Conservation (phyloP, 2,113 vertebrate genomes). For the Microcebus murinus region DNA sequence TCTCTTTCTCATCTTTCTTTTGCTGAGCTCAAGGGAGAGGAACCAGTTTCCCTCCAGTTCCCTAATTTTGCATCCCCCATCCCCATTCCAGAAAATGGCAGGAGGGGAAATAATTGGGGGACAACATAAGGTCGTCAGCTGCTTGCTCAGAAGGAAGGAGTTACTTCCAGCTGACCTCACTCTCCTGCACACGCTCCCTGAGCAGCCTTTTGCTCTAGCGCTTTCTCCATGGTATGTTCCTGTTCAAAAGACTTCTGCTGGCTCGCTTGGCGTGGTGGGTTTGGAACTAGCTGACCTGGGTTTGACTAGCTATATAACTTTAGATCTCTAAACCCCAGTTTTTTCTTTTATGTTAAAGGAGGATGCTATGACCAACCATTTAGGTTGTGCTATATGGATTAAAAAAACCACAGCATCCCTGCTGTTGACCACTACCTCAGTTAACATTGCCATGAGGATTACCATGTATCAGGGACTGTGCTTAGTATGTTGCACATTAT, state of each 20-base stretch:
- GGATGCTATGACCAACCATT: neutral
- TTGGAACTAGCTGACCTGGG: neutral
- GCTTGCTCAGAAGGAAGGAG: neutral
- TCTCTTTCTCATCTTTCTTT: neutral
- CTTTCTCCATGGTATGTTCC: fast-evolving
- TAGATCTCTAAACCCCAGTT: neutral
- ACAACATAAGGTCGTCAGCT: neutral
- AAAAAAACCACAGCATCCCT: neutral
- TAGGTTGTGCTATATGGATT: neutral
- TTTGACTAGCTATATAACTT: neutral
- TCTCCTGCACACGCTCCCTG: fast-evolving
- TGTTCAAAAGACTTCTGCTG: neutral
- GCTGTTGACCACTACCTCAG: neutral
- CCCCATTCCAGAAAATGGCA: neutral
- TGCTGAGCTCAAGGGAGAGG: neutral
- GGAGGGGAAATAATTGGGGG: neutral
- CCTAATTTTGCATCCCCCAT: neutral
- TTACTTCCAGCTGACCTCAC: neutral
- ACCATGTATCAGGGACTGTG: neutral
- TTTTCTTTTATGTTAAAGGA: neutral
- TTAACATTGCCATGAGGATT: neutral
- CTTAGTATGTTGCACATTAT: neutral
- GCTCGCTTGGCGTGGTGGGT: neutral
- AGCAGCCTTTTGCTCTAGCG: neutral
- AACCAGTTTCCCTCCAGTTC: neutral